A percentile compares a stretch with the other conserved stretches of the same genome.
Evolutionary conservation across 2,113 vertebrate species (phyloP).

Genomic region (Channa maculata): DNA sequence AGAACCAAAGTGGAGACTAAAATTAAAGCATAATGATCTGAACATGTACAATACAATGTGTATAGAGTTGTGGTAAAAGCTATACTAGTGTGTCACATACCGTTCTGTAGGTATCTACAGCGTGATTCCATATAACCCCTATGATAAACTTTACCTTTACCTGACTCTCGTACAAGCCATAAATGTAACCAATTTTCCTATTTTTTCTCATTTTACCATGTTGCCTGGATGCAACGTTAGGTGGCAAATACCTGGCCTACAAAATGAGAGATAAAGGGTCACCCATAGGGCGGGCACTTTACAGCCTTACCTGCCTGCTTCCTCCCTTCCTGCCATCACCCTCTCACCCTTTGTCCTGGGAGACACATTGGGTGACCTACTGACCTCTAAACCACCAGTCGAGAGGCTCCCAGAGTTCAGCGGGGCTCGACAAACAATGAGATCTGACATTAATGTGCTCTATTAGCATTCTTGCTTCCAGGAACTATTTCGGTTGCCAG

Average conservation of each 20-base stretch:
- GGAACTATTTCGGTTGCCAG: slow-evolving; percentile 57
- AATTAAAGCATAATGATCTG: no score
- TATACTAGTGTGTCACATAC: no score
- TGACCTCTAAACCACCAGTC: slow-evolving; percentile 58
- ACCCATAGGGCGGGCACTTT: background rate
- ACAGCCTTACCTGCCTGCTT: slow-evolving; percentile 15
- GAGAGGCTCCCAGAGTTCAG: slow-evolving; percentile 52
- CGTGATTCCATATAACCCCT: no score
- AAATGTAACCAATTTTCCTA: no score
- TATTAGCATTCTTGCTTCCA: slow-evolving; percentile 68
- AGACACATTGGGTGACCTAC: slow-evolving; percentile 45
- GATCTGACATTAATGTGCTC: slow-evolving; percentile 54
- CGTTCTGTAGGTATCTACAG: no score
- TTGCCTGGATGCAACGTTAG: background rate
- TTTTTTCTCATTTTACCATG: background rate
- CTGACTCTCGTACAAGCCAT: background rate
- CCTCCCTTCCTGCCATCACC: background rate
- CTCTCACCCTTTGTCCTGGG: slow-evolving; percentile 3
- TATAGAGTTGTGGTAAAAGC: no score
- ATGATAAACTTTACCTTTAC: background rate
- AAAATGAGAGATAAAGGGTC: background rate
- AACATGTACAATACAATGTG: no score
- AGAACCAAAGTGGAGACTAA: no score
- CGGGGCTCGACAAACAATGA: slow-evolving; percentile 40
- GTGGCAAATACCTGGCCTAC: background rate